These are phyloP conservation scores for Toxotes lorentzi DNA, from an alignment of 2,797 vertebrate genomes.

Conservation along the genomic window DNA sequence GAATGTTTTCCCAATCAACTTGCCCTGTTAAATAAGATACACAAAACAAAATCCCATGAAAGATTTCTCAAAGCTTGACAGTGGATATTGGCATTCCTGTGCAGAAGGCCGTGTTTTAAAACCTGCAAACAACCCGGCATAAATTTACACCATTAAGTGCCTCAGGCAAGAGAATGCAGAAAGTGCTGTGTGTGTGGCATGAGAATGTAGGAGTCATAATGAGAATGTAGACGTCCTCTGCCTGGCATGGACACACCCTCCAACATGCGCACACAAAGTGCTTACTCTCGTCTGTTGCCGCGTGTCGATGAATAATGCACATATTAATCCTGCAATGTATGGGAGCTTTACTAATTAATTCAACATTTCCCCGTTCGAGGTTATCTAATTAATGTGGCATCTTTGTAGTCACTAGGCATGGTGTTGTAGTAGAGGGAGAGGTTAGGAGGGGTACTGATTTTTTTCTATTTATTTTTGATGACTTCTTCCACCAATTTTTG, in stretches of 20 bases:
- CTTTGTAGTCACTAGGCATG: slow-evolving; percentile 46
- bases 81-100: slow-evolving; percentile 54
- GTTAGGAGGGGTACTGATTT: background rate
- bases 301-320: slow-evolving; percentile 78
- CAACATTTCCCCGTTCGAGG: slow-evolving; percentile 46
- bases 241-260: slow-evolving; percentile 45
- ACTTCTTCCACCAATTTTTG: slow-evolving; percentile 2
- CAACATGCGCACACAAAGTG: slow-evolving; percentile 57
- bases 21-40: slow-evolving; percentile 69
- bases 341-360: slow-evolving; percentile 61
- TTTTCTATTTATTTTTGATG: slow-evolving; percentile 11
- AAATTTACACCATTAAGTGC: slow-evolving; percentile 63
- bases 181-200: slow-evolving; percentile 60
- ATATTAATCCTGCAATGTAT: slow-evolving; percentile 68
- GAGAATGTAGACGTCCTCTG: slow-evolving; percentile 60
- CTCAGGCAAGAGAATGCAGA: slow-evolving; percentile 47
- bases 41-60: slow-evolving; percentile 64
- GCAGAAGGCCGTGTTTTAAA: slow-evolving; percentile 48
- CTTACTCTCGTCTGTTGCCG: slow-evolving; percentile 50
- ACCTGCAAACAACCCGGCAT: slow-evolving; percentile 62
- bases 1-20: slow-evolving; percentile 59
- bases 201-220: slow-evolving; percentile 59
- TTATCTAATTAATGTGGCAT: slow-evolving; percentile 67
- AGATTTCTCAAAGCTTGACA: slow-evolving; percentile 56
- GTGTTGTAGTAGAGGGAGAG: slow-evolving; percentile 11